These are phyloP conservation scores for Nematopogon swammerdamellus DNA, from an alignment of 2,888 invertebrate species.

Conservation along the genomic window DNA sequence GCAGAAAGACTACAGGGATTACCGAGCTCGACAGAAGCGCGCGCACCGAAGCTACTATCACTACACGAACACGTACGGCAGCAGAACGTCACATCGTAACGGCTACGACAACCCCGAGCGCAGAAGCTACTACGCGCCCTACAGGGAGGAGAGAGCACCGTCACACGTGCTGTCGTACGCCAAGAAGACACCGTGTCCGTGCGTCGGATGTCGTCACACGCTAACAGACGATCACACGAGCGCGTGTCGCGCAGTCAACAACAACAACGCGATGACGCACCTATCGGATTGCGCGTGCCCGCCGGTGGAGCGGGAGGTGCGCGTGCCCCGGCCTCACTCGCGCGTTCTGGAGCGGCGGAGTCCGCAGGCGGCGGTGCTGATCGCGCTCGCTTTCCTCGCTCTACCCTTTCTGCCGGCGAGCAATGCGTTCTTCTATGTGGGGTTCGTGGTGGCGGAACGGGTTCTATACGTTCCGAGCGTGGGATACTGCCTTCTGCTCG, in stretches of 20 bases:
- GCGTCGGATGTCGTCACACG: conserved; percentile 66
- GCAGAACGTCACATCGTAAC: conserved; percentile 25
- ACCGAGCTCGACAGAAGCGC: not conserved
- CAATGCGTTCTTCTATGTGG: conserved; percentile 96
- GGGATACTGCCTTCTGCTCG: conserved; percentile 88
- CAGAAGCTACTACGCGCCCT: conserved; percentile 33
- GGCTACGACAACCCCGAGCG: conserved; percentile 38
- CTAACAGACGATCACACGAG: conserved; percentile 66
- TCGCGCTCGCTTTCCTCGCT: conserved; percentile 74
- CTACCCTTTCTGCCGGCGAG: conserved; percentile 94
- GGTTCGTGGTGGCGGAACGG: conserved; percentile 96
- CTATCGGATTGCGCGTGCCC: conserved; percentile 47
- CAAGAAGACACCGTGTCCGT: conserved; percentile 48
- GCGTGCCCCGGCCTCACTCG: conserved; percentile 26
- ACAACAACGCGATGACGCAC: conserved; percentile 62
- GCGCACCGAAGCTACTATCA: conserved; percentile 8
- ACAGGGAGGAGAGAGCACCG: conserved; percentile 34
- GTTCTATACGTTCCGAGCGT: conserved; percentile 95
- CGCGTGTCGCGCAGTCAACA: conserved; percentile 67
- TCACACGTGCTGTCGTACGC: not conserved
- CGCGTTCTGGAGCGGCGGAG: conserved; percentile 16
- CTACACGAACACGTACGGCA: conserved; percentile 22
- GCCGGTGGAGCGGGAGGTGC: conserved; percentile 21
- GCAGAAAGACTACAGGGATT: not conserved
- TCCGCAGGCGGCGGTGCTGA: conserved; percentile 46